phyloP scores from a whole-genome alignment of 2,113 vertebrate species.

The Gambusia affinis region DNA sequence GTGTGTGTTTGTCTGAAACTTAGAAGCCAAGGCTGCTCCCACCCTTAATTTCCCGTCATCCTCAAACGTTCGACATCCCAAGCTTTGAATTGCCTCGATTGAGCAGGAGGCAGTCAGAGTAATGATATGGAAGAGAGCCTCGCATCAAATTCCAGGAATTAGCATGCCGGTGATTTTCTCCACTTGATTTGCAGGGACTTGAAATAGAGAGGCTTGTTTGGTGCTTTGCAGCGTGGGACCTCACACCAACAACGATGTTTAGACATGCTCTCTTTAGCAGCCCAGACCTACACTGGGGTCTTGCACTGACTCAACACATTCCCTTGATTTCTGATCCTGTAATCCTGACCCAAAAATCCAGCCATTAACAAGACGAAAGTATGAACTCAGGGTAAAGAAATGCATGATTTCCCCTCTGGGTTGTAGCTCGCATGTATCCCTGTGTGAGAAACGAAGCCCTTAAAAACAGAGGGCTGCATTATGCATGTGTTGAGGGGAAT shows the following conservation, averaged over 20 bases:
- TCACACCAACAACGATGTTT: conserved; percentile 57
- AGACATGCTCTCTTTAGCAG: conserved; percentile 50
- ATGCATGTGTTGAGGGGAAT: conserved; percentile 39
- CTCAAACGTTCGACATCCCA: conserved; percentile 28
- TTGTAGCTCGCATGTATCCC: conserved; percentile 35
- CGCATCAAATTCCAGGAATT: conserved; percentile 47
- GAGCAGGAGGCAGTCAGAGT: conserved; percentile 47
- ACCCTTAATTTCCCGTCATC: conserved; percentile 16
- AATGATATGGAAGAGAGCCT: conserved; percentile 57
- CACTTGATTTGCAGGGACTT: conserved; percentile 32
- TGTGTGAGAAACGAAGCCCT: conserved; percentile 46
- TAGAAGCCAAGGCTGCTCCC: conserved; percentile 15
- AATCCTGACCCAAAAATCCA: conserved; percentile 33
- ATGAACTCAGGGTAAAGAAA: conserved; percentile 62
- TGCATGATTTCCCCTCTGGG: conserved; percentile 39
- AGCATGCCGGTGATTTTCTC: conserved; percentile 46
- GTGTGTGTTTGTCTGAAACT: conserved; percentile 26
- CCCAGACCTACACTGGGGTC: conserved; percentile 20
- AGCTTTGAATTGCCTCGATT: conserved; percentile 48
- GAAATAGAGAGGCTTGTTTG: conserved; percentile 38
- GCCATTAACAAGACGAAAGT: conserved; percentile 23
- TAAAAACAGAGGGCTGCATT: conserved; percentile 46
- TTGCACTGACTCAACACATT: conserved; percentile 21
- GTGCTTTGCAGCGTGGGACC: conserved; percentile 48
- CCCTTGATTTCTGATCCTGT: conserved; percentile 14